Percentiles rank a stretch among this genome's conserved stretches.
These are phyloP conservation scores for Folsomia candida DNA, from an alignment of 2,888 invertebrate species.

Conservation along the genomic window DNA sequence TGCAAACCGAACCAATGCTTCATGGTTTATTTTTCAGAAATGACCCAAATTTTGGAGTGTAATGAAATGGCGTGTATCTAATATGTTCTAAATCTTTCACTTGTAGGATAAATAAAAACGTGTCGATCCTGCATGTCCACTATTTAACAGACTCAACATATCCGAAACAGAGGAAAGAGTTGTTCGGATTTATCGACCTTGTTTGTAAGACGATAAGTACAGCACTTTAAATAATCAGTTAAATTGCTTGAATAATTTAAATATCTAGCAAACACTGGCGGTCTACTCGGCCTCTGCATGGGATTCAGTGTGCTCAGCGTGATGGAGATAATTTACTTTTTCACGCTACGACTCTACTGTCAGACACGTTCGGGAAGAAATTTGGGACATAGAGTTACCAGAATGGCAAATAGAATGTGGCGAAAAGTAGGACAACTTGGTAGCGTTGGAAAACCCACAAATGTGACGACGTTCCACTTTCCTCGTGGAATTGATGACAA, in stretches of 20 bases:
- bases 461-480: too few relatives aligned
- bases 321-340: constrained; percentile 40
- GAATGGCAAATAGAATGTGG: background rate
- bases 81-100: too few relatives aligned
- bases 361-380: constrained; percentile 19
- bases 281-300: constrained; percentile 39
- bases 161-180: constrained; percentile 37
- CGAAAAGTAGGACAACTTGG: too few relatives aligned
- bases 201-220: too few relatives aligned
- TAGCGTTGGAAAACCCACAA: too few relatives aligned
- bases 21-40: background rate
- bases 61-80: too few relatives aligned
- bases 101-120: constrained; percentile 33
- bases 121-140: constrained; percentile 44
- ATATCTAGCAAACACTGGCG: constrained; percentile 45
- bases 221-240: too few relatives aligned
- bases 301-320: constrained; percentile 40
- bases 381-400: background rate
- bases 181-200: constrained; percentile 40
- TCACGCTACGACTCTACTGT: constrained; percentile 37
- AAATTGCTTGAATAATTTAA: too few relatives aligned
- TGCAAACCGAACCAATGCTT: constrained; percentile 2
- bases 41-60: too few relatives aligned
- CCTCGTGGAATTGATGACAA: too few relatives aligned
- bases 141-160: constrained; percentile 36